phyloP scores from a whole-genome alignment of 2,888 invertebrate genomes.

The Drosophila sordidapex region DNA sequence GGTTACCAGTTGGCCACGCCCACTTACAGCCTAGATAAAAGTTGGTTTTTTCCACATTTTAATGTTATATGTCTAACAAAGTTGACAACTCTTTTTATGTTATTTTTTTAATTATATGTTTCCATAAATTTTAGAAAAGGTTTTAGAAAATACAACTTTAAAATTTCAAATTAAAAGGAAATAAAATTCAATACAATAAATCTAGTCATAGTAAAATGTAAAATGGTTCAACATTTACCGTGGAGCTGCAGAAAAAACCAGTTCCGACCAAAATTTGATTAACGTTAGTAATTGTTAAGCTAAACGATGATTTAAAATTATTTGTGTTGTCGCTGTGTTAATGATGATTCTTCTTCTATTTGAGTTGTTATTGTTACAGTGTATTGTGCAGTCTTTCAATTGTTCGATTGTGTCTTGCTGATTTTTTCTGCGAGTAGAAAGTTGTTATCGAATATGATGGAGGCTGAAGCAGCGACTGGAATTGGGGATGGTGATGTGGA shows the following conservation, averaged over 20 bases:
- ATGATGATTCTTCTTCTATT: background rate
- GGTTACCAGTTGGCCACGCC: background rate
- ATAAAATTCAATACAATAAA: background rate
- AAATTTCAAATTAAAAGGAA: background rate
- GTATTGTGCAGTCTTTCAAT: background rate
- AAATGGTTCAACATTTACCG: background rate
- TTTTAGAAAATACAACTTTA: background rate
- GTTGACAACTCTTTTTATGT: background rate
- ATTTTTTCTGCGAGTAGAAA: conserved; percentile 63
- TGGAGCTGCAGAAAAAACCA: background rate
- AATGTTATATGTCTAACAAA: background rate
- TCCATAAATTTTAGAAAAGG: no score
- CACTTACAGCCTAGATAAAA: background rate
- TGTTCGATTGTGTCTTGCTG: background rate
- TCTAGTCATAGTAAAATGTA: background rate
- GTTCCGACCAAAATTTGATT: background rate
- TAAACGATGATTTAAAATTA: background rate
- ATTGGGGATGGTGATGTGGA: conserved; percentile 17
- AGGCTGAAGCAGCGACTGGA: conserved; percentile 31
- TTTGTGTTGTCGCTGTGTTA: background rate
- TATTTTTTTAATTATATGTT: background rate
- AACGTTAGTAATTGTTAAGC: background rate
- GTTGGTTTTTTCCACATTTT: background rate
- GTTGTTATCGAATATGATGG: conserved; percentile 76
- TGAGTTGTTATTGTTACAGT: background rate